phyloP scores from a whole-genome alignment of 64 coral and sea anemone genomes.

The Orbicella faveolata region DNA sequence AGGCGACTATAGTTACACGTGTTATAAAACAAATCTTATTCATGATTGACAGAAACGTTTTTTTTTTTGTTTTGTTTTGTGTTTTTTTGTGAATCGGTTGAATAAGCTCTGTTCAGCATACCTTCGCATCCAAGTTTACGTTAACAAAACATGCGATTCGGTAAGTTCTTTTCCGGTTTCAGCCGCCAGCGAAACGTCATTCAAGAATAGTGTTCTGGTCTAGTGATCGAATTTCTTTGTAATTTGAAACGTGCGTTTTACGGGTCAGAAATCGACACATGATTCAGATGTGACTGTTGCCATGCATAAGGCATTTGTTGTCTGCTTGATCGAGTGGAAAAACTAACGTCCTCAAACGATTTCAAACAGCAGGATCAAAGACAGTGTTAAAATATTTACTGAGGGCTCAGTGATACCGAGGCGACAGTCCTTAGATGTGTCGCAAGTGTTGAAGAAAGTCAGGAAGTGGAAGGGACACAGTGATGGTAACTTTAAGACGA shows the following conservation, averaged over 20 bases:
- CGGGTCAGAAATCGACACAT: not conserved
- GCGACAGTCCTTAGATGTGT: not conserved
- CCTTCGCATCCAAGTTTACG: conserved; percentile 12
- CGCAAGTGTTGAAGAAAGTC: too few relatives aligned
- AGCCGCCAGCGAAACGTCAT: not conserved
- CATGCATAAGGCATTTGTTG: conserved; percentile 1
- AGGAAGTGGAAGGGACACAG: not conserved
- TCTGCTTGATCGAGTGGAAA: not conserved
- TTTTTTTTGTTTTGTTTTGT: too few relatives aligned
- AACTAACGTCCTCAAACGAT: too few relatives aligned
- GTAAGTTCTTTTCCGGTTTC: not conserved
- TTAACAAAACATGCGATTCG: not conserved
- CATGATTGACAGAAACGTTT: not conserved
- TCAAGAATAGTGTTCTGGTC: not conserved
- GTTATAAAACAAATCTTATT: not conserved
- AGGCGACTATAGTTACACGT: too few relatives aligned
- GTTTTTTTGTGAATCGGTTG: not conserved
- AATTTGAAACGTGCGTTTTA: conserved; percentile 3
- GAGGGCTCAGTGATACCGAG: not conserved
- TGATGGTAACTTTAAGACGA: conserved; percentile 12
- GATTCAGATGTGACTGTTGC: conserved; percentile 17
- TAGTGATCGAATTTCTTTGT: not conserved
- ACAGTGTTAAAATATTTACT: not conserved
- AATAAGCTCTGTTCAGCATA: not conserved
- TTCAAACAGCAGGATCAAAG: not conserved